Evolutionary conservation across 92 coral and sea anemone species (phyloP), one percentile per base, ranked within the genome.

Genomic region (Epizoanthus ramosus): DNA sequence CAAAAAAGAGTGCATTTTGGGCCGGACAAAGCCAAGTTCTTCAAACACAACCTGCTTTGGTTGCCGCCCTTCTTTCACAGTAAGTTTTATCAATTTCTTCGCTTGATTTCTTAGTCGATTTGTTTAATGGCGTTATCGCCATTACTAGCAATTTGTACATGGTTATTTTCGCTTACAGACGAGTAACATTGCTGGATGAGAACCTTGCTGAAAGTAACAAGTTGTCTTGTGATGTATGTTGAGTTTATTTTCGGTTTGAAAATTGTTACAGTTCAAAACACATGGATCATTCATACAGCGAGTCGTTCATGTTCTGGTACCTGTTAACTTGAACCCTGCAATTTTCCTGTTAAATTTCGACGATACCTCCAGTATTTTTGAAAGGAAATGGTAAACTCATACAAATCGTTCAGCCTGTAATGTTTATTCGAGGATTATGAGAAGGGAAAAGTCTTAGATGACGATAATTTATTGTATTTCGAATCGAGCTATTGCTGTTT

Each of bases 351-450:
- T 21, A 14, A 0, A 60, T 77, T 77, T 60, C 59, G 82, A 77
- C 56, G 82, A 77, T 69, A 77, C 25, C 71, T 77, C 71, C 22
- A 35, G 17, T 77, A 70, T 77, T 77, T 60, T 60, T 54, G 31
- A 77, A 77, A 77, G 82, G 82, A 77, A 77, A 61, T 43, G 37
- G 59, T 77, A 61, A 77, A 61, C 31, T 77, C 41, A 43, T 39
- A 61, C 61, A 61, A 77, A 77, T 39, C 58, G 56, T 85, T 73
- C 23, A 35, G 69, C 63, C 39, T 66, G 57, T 41, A 85, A 73
- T 75, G 84, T 89, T 89, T 87, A 58, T 74, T 71, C 80, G 72
- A 41, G 88, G 92, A 89, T 89, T 89, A 89, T 50, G 23, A 25
- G 28, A 50, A 81, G 75, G 68, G 81, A 81, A 81, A 47, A 23